Evolutionary conservation across 2,888 invertebrate genomes (phyloP).

Genomic region (Spicauda simplicius): DNA sequence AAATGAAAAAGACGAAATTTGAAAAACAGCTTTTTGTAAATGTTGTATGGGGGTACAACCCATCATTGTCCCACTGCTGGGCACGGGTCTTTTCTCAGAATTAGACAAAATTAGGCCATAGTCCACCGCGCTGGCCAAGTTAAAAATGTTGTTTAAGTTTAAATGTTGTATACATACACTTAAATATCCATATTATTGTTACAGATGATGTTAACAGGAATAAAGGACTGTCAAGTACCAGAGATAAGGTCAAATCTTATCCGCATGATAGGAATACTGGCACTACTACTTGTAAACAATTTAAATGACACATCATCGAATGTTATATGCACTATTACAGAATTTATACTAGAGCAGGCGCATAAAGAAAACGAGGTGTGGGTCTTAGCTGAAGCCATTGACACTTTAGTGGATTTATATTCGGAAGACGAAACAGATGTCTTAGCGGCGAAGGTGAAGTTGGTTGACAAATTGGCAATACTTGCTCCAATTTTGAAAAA

Average conservation of each 20-base stretch:
- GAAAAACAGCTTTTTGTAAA: too few relatives aligned
- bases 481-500: slow-evolving; percentile 86
- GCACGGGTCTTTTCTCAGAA: too few relatives aligned
- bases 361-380: slow-evolving; percentile 87
- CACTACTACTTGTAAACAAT: slow-evolving; percentile 73
- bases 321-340: slow-evolving; percentile 76
- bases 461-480: slow-evolving; percentile 85
- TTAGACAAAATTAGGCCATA: too few relatives aligned
- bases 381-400: slow-evolving; percentile 90
- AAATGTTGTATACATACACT: background rate
- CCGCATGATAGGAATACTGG: slow-evolving; percentile 84
- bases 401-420: slow-evolving; percentile 91
- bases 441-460: slow-evolving; percentile 86
- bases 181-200: slow-evolving; percentile 44
- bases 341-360: slow-evolving; percentile 86
- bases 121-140: too few relatives aligned
- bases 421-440: slow-evolving; percentile 90
- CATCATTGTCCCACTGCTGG: too few relatives aligned
- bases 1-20: too few relatives aligned
- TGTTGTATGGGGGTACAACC: too few relatives aligned
- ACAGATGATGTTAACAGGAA: slow-evolving; percentile 82
- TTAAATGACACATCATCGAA: slow-evolving; percentile 66
- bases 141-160: too few relatives aligned
- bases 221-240: slow-evolving; percentile 78
- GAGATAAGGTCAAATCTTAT: slow-evolving; percentile 86